These are phyloP conservation scores for Drosophila melanica DNA, from an alignment of 1,140 invertebrate genomes.

Conservation along the genomic window DNA sequence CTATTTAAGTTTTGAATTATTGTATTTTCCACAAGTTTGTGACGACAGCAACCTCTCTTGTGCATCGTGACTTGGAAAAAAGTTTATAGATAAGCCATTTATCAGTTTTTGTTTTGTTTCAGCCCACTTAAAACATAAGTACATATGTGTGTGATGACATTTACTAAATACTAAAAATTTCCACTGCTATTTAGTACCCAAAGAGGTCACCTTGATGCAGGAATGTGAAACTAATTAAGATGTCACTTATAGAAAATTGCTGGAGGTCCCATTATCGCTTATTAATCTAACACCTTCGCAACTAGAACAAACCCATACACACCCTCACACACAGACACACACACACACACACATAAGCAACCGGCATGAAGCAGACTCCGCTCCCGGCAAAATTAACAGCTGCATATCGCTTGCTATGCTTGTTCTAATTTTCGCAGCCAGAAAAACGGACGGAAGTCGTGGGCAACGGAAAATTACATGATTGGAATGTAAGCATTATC, in stretches of 20 bases:
- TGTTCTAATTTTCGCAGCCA: slow-evolving; percentile 2
- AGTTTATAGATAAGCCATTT: slow-evolving; percentile 33
- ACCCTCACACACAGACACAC: not conserved
- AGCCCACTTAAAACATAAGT: not conserved
- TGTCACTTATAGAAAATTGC: not conserved
- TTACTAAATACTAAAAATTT: slow-evolving; percentile 33
- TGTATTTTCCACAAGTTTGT: too few relatives aligned
- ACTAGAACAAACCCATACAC: not conserved
- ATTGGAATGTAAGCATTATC: slow-evolving; percentile 5
- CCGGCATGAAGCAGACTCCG: slow-evolving; percentile 20
- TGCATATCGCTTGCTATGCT: not conserved
- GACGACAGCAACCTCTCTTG: not conserved
- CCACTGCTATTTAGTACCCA: slow-evolving; percentile 17
- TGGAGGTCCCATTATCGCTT: slow-evolving; percentile 18
- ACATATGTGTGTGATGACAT: slow-evolving; percentile 1
- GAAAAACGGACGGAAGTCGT: slow-evolving; percentile 38
- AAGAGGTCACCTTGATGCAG: slow-evolving; percentile 63
- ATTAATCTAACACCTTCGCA: not conserved
- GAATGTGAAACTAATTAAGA: slow-evolving; percentile 7
- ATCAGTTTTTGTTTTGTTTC: slow-evolving; percentile 21
- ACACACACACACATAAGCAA: not conserved
- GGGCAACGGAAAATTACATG: slow-evolving; percentile 54
- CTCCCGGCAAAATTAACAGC: slow-evolving; percentile 32
- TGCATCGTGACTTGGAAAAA: slow-evolving; percentile 1
- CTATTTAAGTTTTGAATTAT: too few relatives aligned